Conservation (phyloP, 2,888 invertebrate species). For the Nomada fabriciana region DNA sequence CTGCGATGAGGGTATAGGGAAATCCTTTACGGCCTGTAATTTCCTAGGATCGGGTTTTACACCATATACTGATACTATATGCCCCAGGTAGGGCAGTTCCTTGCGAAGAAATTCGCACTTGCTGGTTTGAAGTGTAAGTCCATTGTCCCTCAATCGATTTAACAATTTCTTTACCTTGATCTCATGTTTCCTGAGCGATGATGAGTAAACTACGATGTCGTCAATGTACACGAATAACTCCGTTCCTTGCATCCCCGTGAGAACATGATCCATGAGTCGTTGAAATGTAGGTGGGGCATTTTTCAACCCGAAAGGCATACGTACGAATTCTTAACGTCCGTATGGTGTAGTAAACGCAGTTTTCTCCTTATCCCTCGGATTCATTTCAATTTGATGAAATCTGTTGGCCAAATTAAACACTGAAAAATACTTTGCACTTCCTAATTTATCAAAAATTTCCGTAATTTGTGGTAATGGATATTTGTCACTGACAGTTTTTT, state of each 20-base stretch:
- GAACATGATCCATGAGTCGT: not conserved
- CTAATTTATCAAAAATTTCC: slow-evolving; percentile 7
- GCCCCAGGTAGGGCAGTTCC: slow-evolving; percentile 1
- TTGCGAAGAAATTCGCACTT: slow-evolving; percentile 20
- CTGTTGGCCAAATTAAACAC: not conserved
- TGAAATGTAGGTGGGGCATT: not conserved
- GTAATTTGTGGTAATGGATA: not conserved
- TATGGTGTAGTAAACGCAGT: not conserved
- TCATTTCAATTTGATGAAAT: not conserved
- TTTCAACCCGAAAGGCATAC: not conserved
- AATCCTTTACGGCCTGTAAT: not conserved
- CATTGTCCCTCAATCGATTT: not conserved
- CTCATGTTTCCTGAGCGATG: not conserved
- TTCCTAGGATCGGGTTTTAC: not conserved
- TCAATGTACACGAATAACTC: not conserved
- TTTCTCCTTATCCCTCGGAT: not conserved
- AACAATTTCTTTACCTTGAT: not conserved
- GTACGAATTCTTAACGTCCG: not conserved
- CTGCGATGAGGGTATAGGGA: not conserved
- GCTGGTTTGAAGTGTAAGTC: not conserved
- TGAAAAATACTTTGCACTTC: slow-evolving; percentile 4
- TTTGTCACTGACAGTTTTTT: not conserved
- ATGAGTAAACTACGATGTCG: not conserved
- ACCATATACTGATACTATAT: not conserved
- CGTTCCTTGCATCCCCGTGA: not conserved